Percentiles rank a stretch among this genome's conserved stretches.
These are phyloP conservation scores for Pelobates cultripes DNA, from an alignment of 2,797 vertebrate species.

Conservation along the genomic window DNA sequence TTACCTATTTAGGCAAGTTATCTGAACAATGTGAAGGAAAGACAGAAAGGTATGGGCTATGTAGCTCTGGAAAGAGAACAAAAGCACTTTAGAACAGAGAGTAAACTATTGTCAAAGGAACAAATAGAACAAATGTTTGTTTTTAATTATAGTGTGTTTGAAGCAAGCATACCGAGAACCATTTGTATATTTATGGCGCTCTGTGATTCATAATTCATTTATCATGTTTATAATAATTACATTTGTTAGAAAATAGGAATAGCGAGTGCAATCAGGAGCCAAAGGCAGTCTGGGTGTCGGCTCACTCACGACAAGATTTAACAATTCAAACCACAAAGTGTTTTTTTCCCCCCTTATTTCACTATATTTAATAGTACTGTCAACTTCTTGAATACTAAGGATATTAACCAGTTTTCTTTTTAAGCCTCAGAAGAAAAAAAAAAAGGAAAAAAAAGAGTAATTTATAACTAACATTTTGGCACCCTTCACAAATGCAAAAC, in stretches of 20 bases:
- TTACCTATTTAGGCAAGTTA: too few species aligned
- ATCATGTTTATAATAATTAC: constrained; percentile 52
- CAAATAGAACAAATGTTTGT: constrained; percentile 46
- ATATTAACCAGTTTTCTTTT: constrained; percentile 2
- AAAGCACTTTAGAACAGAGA: constrained; percentile 13
- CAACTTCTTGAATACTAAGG: background rate
- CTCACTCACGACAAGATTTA: constrained; percentile 9
- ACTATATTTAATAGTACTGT: background rate
- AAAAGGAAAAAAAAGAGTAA: background rate
- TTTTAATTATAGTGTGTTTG: constrained; percentile 50
- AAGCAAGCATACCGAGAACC: constrained; percentile 32
- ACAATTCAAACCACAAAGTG: background rate
- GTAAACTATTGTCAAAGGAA: constrained; percentile 29
- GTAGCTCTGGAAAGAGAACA: background rate
- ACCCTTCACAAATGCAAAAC: too few species aligned
- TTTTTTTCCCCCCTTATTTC: constrained; percentile 10
- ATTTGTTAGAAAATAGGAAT: constrained; percentile 33
- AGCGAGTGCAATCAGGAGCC: constrained; percentile 19
- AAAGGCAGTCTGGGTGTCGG: constrained; percentile 9
- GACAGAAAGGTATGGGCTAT: background rate
- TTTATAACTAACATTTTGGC: too few species aligned
- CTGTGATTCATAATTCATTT: constrained; percentile 49
- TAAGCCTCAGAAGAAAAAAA: background rate
- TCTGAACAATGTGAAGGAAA: background rate
- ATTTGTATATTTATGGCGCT: constrained; percentile 21